Conservation (phyloP, 2,888 invertebrate species). For the Criorhina ranunculi region DNA sequence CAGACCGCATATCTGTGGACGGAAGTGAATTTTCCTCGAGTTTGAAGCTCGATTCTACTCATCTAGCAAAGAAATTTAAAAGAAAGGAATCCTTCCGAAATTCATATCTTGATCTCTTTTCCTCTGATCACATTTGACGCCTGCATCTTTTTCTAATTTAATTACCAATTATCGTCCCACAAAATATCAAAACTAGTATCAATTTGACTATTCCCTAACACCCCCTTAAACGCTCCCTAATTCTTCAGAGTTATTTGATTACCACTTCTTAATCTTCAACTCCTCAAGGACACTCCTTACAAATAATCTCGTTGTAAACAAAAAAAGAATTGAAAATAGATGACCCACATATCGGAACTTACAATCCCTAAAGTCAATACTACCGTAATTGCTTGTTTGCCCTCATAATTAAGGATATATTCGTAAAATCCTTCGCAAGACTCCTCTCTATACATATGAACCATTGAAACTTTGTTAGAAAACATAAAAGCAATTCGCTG, state of each 20-base stretch:
- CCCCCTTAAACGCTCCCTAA: background rate
- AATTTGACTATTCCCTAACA: too few relatives aligned
- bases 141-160: too few relatives aligned
- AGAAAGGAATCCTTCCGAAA: too few relatives aligned
- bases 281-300: slow-evolving; percentile 8
- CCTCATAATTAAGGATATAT: slow-evolving; percentile 54
- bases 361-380: slow-evolving; percentile 33
- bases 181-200: too few relatives aligned
- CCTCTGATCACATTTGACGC: too few relatives aligned
- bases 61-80: too few relatives aligned
- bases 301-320: background rate
- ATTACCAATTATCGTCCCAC: too few relatives aligned
- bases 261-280: slow-evolving; percentile 17
- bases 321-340: slow-evolving; percentile 18
- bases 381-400: slow-evolving; percentile 31
- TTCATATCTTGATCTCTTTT: too few relatives aligned
- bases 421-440: slow-evolving; percentile 4
- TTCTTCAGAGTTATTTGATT: background rate
- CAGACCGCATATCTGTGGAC: too few relatives aligned
- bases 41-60: too few relatives aligned
- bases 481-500: slow-evolving; percentile 45
- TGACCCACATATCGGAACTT: slow-evolving; percentile 28
- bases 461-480: slow-evolving; percentile 11
- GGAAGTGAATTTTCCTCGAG: too few relatives aligned
- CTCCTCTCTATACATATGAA: background rate